Conservation (phyloP, 2,888 invertebrate genomes). For the Coleophora flavipennella region DNA sequence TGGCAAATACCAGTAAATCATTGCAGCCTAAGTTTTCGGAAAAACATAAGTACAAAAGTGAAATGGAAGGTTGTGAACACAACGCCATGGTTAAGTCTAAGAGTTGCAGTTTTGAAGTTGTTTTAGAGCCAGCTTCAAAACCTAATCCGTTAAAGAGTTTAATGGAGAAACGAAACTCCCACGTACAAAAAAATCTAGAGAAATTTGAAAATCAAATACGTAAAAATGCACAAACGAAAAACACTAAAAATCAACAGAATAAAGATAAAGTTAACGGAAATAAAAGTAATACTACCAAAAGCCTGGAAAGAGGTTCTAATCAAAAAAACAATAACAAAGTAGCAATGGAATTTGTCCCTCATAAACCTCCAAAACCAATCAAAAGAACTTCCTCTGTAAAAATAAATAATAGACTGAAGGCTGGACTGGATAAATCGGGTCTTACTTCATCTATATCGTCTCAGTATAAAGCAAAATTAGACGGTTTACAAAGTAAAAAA, state of each 20-base stretch:
- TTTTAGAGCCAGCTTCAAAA: conserved; percentile 63
- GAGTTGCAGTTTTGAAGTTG: conserved; percentile 68
- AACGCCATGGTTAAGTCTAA: conserved; percentile 62
- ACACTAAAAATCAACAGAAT: conserved; percentile 52
- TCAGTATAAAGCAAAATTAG: conserved; percentile 65
- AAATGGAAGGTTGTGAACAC: conserved; percentile 59
- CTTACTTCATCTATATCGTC: conserved; percentile 63
- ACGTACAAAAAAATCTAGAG: conserved; percentile 71
- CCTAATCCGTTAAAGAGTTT: conserved; percentile 60
- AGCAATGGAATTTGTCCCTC: conserved; percentile 75
- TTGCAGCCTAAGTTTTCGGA: conserved; percentile 54
- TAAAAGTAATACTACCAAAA: conserved; percentile 60
- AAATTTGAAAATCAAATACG: conserved; percentile 73
- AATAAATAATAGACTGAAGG: conserved; percentile 66
- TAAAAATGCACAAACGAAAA: conserved; percentile 52
- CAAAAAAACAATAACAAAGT: conserved; percentile 58
- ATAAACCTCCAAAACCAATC: conserved; percentile 82
- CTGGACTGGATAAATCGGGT: conserved; percentile 51
- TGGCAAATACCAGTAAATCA: conserved; percentile 60
- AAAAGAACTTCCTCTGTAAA: conserved; percentile 78
- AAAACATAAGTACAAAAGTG: conserved; percentile 55
- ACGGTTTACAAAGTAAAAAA: conserved; percentile 62
- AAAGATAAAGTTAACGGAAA: conserved; percentile 57
- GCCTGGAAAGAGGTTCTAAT: conserved; percentile 58
- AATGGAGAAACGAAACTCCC: conserved; percentile 62